Evolutionary conservation across 1,140 invertebrate species (phyloP), one percentile per base, ranked within the genome.

Genomic region (Steinernema khuongi): DNA sequence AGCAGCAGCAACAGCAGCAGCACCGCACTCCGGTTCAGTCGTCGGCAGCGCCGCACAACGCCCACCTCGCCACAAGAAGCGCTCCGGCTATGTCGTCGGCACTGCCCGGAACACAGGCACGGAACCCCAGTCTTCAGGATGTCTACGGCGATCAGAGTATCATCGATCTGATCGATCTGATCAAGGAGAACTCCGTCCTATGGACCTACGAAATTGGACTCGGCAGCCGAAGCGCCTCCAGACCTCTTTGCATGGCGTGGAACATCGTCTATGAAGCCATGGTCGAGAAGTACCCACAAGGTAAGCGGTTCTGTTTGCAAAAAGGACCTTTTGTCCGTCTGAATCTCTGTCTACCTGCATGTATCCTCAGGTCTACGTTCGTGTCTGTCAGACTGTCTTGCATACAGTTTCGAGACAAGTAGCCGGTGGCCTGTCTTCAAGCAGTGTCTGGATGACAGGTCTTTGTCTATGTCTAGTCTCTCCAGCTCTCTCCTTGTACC

Each of bases 151-250:
- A 60, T 22, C 50, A 60, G 50, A 60, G 50, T 26, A 60, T 60
- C 19, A 60, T 60, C 50, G 50, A 60, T 60, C 50, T 60, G 7
- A 60, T 60, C 50, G 50, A 60, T 22, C 50, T 60, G 14, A 60
- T 60, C 50, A 60, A 60, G 50, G 50, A 60, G 50, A 60, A 60
- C 50, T 60, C 50, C 11, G 50, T 60, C 11, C 50, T 60, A 14
- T 60, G 50, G 50, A 60, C 50, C 50, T 60, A 60, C 19, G 50
- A 60, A 22, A 60, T 60, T 60, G 50, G 50, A 60, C 50, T 60
- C 50, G 50, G 50, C 11, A 60, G 50, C 50, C 7, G 50, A 4
- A 60, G 50, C 22, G 50, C 50, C 50, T 60, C 50, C 7, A 60
- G 50, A 22, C 50, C 50, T 11, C 22, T 60, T 4, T 60, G 50